phyloP scores from a whole-genome alignment of 2,113 vertebrate genomes.

The Lathamus discolor region DNA sequence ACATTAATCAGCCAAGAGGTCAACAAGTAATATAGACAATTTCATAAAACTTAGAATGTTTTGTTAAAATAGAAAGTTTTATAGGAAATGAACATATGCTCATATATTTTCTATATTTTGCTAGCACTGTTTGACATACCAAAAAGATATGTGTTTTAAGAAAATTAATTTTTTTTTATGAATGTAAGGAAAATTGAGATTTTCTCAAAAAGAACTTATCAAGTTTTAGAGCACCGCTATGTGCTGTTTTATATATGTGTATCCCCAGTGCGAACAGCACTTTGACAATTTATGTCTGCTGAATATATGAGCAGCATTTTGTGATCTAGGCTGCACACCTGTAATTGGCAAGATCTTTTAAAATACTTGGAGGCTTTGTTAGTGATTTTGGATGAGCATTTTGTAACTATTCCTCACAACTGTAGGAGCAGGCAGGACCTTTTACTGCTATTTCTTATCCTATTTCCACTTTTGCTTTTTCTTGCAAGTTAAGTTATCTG shows the following conservation, averaged over 20 bases:
- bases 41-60: background rate
- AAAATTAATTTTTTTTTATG: background rate
- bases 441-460: background rate
- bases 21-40: background rate
- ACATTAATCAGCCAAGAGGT: background rate
- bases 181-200: background rate
- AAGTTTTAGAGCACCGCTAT: background rate
- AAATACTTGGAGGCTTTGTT: background rate
- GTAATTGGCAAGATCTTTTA: background rate
- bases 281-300: background rate
- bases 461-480: background rate
- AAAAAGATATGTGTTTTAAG: background rate
- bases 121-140: background rate
- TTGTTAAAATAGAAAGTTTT: background rate
- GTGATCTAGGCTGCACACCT: background rate
- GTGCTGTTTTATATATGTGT: background rate
- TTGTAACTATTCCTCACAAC: background rate
- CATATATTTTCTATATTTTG: background rate
- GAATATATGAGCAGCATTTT: background rate
- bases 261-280: background rate
- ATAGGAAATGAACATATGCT: rapidly evolving
- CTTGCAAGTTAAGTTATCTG: background rate
- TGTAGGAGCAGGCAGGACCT: background rate
- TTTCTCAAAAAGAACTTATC: background rate
- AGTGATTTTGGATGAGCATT: background rate